Base-by-base conservation (phyloP, 2,888 invertebrate species). In the Cryptocheilus praepositus region DNA sequence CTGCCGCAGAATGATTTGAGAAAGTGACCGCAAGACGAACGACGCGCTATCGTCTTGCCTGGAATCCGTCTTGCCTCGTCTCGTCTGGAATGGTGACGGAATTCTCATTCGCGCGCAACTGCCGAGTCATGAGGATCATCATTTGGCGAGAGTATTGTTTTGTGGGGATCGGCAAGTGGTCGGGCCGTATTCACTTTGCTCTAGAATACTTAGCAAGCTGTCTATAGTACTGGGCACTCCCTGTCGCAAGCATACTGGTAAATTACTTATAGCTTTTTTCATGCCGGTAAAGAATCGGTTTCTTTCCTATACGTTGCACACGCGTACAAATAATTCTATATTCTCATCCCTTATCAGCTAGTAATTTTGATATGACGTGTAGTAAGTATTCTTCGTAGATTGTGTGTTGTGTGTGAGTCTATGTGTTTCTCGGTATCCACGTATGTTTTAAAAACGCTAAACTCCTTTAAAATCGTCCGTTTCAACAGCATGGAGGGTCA, bases 301-400 rank as follows among this genome's bases (percentile, higher is more conserved):
- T 56, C n/a, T 59, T 54, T 63, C 51, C 21, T 21, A 57, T 61
- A 62, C 53, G 46, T 28, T 55, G 61, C 52, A 66, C 61, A 61
- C 4, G 45, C 61, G 57, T 62, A 59, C 60, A 68, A 71, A 72
- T 72, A 62, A 63, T 60, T 64, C 49, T 61, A 68, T 55, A 65
- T 63, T 69, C 11, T 62, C 57, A 67, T 71, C 64, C n/a, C 74
- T 75, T 75, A 78, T 59, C 51, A 36, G 52, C 64, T 75, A 75
- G 60, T 36, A 71, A 77, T 71, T 78, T 77, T 77, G 78, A 77
- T 77, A 77, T 78, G 77, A 71, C 36, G 36, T 66, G 61, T 67
- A 69, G 57, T 55, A 71, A 72, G 61, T 77, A 72, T 72, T 67
- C 56, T 63, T 70, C 58, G 49, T 70, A 67, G 66, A 61, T 57